Evolutionary conservation across 2,797 vertebrate species (phyloP).

Genomic region (Mormyrops attenuatus): DNA sequence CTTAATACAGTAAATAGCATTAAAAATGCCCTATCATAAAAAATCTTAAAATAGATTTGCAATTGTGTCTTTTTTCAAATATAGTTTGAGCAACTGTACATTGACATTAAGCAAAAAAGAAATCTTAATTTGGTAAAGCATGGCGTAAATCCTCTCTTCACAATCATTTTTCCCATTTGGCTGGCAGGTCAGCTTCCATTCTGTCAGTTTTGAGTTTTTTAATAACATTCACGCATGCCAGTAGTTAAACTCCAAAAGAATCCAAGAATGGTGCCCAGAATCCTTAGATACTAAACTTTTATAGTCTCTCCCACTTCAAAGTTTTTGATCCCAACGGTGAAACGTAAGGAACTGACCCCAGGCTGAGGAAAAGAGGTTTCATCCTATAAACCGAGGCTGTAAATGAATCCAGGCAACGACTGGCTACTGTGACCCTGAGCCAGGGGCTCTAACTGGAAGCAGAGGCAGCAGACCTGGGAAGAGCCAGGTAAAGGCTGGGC

Average conservation of each 20-base stretch:
- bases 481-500: background rate
- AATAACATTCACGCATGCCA: background rate
- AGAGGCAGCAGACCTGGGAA: background rate
- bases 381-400: background rate
- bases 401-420: background rate
- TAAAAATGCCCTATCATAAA: background rate
- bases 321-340: background rate
- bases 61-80: background rate
- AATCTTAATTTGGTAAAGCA: background rate
- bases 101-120: background rate
- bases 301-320: conserved; percentile 3
- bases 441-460: background rate
- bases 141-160: background rate
- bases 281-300: background rate
- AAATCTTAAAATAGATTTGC: background rate
- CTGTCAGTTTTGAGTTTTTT: background rate
- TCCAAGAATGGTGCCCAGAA: background rate
- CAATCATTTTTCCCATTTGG: background rate
- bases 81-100: background rate
- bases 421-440: background rate
- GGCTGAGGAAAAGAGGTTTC: background rate
- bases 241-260: background rate
- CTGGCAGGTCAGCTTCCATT: background rate
- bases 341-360: background rate
- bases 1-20: background rate